phyloP scores from a whole-genome alignment of 2,888 invertebrate genomes.

The Dryocosmus kuriphilus region DNA sequence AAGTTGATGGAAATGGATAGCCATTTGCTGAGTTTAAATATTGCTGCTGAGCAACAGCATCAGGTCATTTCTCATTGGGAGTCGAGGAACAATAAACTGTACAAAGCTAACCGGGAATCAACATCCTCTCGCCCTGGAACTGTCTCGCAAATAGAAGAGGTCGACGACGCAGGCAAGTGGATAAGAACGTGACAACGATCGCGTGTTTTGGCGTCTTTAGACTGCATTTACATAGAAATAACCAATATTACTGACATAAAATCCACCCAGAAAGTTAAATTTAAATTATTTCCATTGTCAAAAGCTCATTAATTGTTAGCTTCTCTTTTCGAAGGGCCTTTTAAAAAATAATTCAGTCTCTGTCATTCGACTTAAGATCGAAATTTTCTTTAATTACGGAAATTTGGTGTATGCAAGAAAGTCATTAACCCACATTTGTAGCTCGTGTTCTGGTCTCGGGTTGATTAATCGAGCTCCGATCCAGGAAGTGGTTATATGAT shows the following conservation, averaged over 20 bases:
- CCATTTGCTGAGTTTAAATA: constrained; percentile 89
- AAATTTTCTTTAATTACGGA: constrained; percentile 14
- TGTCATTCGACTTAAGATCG: not conserved
- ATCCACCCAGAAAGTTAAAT: not conserved
- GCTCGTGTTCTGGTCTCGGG: not conserved
- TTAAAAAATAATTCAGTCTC: not conserved
- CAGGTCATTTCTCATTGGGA: constrained; percentile 94
- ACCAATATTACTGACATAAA: constrained; percentile 15
- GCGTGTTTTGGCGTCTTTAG: constrained; percentile 24
- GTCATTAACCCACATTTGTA: constrained; percentile 26
- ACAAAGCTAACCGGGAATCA: constrained; percentile 81
- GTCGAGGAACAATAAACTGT: constrained; percentile 87
- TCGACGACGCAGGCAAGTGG: constrained; percentile 64
- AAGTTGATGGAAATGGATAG: constrained; percentile 95
- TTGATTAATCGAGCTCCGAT: constrained; percentile 18
- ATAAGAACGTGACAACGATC: constrained; percentile 32
- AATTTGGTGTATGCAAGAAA: not conserved
- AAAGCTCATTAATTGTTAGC: not conserved
- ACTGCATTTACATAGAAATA: constrained; percentile 23
- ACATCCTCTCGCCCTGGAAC: constrained; percentile 66
- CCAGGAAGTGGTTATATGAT: not conserved
- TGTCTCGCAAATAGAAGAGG: constrained; percentile 63
- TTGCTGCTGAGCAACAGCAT: constrained; percentile 93
- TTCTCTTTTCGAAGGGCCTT: not conserved
- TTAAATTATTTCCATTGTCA: constrained; percentile 1